These are phyloP conservation scores for human (Homo sapiens) DNA, from an alignment of 2,113 vertebrate species.

Conservation along the genomic window GRCh38 chrX:134426001-134426500, in stretches of 20 bases:
- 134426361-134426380: slow-evolving; percentile 66
- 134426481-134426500: slow-evolving; percentile 83
- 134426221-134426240: slow-evolving; percentile 78
- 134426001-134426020: slow-evolving; percentile 82
- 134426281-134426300: slow-evolving; percentile 83
- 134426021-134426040: slow-evolving; percentile 80
- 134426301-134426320: slow-evolving; percentile 65
- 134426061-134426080: slow-evolving; percentile 73
- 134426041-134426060: slow-evolving; percentile 76
- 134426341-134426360: slow-evolving; percentile 77
- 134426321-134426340: slow-evolving; percentile 77
- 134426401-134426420: slow-evolving; percentile 71
- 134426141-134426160: slow-evolving; percentile 79
- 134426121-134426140: slow-evolving; percentile 71
- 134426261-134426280: slow-evolving; percentile 81
- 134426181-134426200: slow-evolving; percentile 78
- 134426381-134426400: slow-evolving; percentile 79
- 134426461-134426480: slow-evolving; percentile 83
- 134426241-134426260: slow-evolving; percentile 80
- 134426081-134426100: slow-evolving; percentile 80
- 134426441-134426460: slow-evolving; percentile 83
- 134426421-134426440: slow-evolving; percentile 79
- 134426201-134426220: slow-evolving; percentile 82
- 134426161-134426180: slow-evolving; percentile 76
- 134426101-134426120: slow-evolving; percentile 78